These are phyloP conservation scores for Coenonympha glycerion DNA, from an alignment of 2,888 invertebrate genomes.

Conservation along the genomic window DNA sequence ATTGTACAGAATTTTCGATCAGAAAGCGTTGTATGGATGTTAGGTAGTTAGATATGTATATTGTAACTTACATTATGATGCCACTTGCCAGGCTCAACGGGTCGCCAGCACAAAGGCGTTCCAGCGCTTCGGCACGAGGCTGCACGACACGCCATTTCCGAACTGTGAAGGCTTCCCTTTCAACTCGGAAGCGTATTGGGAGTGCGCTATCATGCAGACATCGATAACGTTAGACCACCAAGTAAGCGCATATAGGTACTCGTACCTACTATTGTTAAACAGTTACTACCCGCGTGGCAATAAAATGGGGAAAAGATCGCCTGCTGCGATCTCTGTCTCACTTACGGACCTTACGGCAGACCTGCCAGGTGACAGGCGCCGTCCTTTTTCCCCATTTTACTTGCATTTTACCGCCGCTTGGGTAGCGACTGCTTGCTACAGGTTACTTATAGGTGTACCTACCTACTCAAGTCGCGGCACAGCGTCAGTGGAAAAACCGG, in stretches of 20 bases:
- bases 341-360: too few relatives aligned
- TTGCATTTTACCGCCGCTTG: too few relatives aligned
- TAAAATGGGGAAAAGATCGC: too few relatives aligned
- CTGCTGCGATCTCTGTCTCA: too few relatives aligned
- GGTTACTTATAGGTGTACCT: too few relatives aligned
- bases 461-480: too few relatives aligned
- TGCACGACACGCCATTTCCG: constrained; percentile 76
- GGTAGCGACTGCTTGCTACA: too few relatives aligned
- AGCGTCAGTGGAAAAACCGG: too few relatives aligned
- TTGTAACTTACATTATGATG: constrained; percentile 24
- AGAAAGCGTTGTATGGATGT: neutral
- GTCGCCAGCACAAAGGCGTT: constrained; percentile 57
- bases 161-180: constrained; percentile 79
- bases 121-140: constrained; percentile 50
- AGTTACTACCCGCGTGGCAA: too few relatives aligned
- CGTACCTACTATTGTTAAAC: neutral
- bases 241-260: too few relatives aligned
- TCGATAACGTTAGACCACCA: constrained; percentile 84
- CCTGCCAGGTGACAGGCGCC: too few relatives aligned
- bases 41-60: neutral
- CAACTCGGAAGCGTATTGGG: constrained; percentile 83
- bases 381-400: too few relatives aligned
- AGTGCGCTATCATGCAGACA: constrained; percentile 81
- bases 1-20: neutral
- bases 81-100: constrained; percentile 50